These are phyloP conservation scores for Coregonus clupeaformis DNA, from an alignment of 2,113 vertebrate species.

Conservation along the genomic window DNA sequence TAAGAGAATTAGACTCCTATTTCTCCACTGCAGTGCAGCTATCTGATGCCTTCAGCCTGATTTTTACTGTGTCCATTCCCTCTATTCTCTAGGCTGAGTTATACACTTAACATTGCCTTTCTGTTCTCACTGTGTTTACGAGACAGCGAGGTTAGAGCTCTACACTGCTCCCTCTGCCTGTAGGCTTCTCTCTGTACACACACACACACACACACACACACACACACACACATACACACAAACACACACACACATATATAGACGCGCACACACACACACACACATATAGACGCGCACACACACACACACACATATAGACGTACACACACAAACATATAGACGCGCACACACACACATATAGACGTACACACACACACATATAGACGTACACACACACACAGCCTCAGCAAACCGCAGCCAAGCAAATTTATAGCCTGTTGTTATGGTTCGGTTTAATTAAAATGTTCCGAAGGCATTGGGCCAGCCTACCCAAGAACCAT, in stretches of 20 bases:
- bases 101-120: conserved; percentile 5
- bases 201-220: background rate
- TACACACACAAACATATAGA: background rate
- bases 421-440: conserved; percentile 63
- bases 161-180: conserved; percentile 6
- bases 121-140: conserved; percentile 13
- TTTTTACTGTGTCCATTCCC: conserved; percentile 23
- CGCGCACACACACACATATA: conserved; percentile 1
- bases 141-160: conserved; percentile 17
- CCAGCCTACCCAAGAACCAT: conserved; percentile 59
- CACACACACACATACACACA: background rate
- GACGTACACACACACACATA: conserved; percentile 6
- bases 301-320: background rate
- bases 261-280: background rate
- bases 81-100: conserved; percentile 11
- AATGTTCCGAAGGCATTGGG: conserved; percentile 60
- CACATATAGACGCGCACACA: background rate
- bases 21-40: conserved; percentile 43
- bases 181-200: background rate
- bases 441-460: conserved; percentile 75
- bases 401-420: conserved; percentile 3
- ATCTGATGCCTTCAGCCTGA: conserved; percentile 17
- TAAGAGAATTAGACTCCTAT: background rate
- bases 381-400: background rate
- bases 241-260: background rate